phyloP scores from a whole-genome alignment of 1,140 invertebrate species.

The Bombus polaris region DNA sequence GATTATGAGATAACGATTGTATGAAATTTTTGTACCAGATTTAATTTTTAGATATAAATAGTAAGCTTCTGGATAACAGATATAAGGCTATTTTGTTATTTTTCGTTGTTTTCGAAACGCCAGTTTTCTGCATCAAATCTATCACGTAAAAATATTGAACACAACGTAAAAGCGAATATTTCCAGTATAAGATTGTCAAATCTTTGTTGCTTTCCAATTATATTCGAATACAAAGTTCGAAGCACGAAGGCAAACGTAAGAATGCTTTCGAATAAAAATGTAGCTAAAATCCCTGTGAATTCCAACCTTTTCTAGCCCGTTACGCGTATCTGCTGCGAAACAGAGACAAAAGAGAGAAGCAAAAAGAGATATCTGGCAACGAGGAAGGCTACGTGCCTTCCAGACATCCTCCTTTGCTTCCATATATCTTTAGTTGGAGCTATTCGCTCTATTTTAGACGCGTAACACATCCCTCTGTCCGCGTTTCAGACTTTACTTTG shows the following conservation, averaged over 20 bases:
- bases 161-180: background rate
- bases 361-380: constrained; percentile 34
- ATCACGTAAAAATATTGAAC: background rate
- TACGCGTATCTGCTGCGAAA: background rate
- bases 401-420: background rate
- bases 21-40: too few relatives aligned
- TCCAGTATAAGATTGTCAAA: background rate
- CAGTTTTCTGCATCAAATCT: too few relatives aligned
- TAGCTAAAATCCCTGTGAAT: constrained; percentile 25
- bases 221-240: background rate
- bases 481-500: constrained; percentile 11
- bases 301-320: background rate
- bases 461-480: constrained; percentile 18
- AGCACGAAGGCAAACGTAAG: background rate
- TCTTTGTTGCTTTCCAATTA: too few relatives aligned
- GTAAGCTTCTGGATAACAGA: too few relatives aligned
- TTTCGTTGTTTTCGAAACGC: too few relatives aligned
- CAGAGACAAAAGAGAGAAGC: background rate
- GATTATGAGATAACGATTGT: too few relatives aligned
- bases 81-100: too few relatives aligned
- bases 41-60: too few relatives aligned
- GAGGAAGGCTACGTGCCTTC: constrained; percentile 8
- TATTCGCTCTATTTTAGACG: constrained; percentile 36
- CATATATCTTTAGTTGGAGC: constrained; percentile 33
- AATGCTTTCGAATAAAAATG: constrained; percentile 26